A percentile compares a stretch with the other conserved stretches of the same genome.
These are phyloP conservation scores for Trigoniulus corallinus DNA, from an alignment of 1,140 invertebrate species.

Conservation along the genomic window DNA sequence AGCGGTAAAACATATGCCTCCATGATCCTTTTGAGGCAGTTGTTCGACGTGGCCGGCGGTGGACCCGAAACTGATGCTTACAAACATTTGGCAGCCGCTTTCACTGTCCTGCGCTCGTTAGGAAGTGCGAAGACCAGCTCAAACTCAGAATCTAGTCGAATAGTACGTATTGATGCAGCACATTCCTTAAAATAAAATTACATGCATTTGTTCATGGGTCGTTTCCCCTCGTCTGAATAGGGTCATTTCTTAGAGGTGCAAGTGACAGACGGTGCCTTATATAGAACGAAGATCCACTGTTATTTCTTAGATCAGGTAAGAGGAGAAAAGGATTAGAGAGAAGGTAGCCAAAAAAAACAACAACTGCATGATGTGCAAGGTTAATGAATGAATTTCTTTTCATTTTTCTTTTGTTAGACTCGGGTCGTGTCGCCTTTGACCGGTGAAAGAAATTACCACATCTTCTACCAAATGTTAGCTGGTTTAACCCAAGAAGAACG, in stretches of 20 bases:
- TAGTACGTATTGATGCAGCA: conserved; percentile 40
- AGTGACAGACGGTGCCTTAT: conserved; percentile 85
- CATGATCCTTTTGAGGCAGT: conserved; percentile 70
- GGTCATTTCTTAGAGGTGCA: conserved; percentile 93
- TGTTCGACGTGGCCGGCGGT: conserved; percentile 76
- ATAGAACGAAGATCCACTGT: conserved; percentile 89
- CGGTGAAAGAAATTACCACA: conserved; percentile 89
- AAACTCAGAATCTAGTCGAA: conserved; percentile 84
- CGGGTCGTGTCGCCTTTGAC: conserved; percentile 66
- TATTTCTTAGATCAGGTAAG: conserved; percentile 60
- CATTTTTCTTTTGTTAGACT: conserved; percentile 45
- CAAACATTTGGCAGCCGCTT: conserved; percentile 83
- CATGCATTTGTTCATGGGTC: not conserved
- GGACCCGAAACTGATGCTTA: conserved; percentile 91
- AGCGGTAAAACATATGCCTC: conserved; percentile 90
- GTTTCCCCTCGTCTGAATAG: conserved; percentile 29
- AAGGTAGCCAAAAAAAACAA: too few species aligned
- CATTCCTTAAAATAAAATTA: conserved; percentile 9
- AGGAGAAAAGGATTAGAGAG: too few species aligned
- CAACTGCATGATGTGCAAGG: too few species aligned
- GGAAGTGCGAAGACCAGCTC: conserved; percentile 75
- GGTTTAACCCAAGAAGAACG: conserved; percentile 73
- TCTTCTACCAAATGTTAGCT: conserved; percentile 92
- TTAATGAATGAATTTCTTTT: not conserved
- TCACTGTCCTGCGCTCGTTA: conserved; percentile 77